These are phyloP conservation scores for Pristiophorus japonicus DNA, from an alignment of 2,113 vertebrate genomes.

Conservation along the genomic window DNA sequence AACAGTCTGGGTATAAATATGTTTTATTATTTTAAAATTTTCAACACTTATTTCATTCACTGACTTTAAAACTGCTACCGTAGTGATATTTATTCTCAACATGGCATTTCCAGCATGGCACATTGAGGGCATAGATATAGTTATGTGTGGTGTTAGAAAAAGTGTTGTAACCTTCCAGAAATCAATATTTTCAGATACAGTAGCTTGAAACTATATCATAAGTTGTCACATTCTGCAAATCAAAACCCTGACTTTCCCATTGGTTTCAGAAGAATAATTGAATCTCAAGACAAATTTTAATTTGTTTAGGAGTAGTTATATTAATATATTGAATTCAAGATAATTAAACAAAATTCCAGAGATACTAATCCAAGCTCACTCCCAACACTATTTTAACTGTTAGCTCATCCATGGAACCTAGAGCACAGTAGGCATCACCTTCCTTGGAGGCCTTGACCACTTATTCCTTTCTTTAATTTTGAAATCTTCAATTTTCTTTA, in stretches of 20 bases:
- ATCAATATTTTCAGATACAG: not conserved
- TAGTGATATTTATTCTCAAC: not conserved
- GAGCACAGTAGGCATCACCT: not conserved
- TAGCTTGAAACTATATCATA: not conserved
- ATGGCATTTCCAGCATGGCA: not conserved
- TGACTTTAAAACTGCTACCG: not conserved
- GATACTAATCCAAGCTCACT: not conserved
- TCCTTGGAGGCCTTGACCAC: not conserved
- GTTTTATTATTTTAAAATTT: not conserved
- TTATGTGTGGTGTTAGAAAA: not conserved
- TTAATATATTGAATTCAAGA: not conserved
- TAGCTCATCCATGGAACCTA: not conserved
- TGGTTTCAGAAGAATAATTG: not conserved
- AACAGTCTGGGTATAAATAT: not conserved
- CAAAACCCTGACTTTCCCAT: not conserved
- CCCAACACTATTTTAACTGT: not conserved
- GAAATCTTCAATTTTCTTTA: not conserved
- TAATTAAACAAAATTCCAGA: not conserved
- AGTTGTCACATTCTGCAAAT: not conserved
- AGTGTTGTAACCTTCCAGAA: not conserved
- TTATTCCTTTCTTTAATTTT: not conserved
- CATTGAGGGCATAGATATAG: not conserved
- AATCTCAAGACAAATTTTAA: not conserved
- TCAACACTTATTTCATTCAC: not conserved
- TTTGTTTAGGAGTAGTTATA: not conserved